Evolutionary conservation across 2,888 invertebrate species (phyloP).

Genomic region (Agrotis puta): DNA sequence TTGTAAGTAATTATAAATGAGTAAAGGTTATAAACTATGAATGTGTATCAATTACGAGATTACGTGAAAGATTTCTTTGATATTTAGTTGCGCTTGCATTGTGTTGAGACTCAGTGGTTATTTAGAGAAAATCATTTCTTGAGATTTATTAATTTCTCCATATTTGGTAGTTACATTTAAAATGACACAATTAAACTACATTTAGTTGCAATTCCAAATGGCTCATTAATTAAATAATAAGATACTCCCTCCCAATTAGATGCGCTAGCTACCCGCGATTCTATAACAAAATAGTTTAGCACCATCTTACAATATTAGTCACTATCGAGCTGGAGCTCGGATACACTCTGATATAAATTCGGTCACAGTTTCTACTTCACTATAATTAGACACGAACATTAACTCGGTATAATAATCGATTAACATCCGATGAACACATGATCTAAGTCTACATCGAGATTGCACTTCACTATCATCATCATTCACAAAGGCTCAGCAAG

Average conservation of each 20-base stretch:
- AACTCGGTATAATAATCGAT: constrained; percentile 69
- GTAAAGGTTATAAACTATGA: constrained; percentile 37
- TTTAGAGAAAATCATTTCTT: constrained; percentile 7
- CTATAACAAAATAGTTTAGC: constrained; percentile 81
- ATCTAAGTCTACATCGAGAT: constrained; percentile 66
- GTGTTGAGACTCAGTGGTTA: constrained; percentile 28
- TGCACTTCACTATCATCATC: constrained; percentile 39
- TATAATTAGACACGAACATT: constrained; percentile 73
- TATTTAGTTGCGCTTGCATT: constrained; percentile 27
- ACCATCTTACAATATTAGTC: constrained; percentile 77
- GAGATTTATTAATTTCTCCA: constrained; percentile 7
- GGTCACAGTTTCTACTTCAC: constrained; percentile 76
- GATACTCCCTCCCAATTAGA: constrained; percentile 48
- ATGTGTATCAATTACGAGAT: constrained; percentile 38
- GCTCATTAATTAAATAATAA: constrained; percentile 63
- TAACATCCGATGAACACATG: constrained; percentile 77
- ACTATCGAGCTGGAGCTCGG: constrained; percentile 63
- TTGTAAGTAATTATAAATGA: constrained; percentile 42
- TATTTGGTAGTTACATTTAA: constrained; percentile 42
- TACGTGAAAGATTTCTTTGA: constrained; percentile 17
- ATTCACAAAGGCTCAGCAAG: constrained; percentile 6
- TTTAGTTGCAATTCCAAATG: constrained; percentile 71
- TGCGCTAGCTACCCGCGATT: constrained; percentile 66
- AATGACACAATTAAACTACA: constrained; percentile 52
- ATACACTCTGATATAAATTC: constrained; percentile 83